A percentile compares a stretch with the other conserved stretches of the same genome.
Conservation (phyloP, 23 tunicate genomes). For the Ciona savignyi region DNA sequence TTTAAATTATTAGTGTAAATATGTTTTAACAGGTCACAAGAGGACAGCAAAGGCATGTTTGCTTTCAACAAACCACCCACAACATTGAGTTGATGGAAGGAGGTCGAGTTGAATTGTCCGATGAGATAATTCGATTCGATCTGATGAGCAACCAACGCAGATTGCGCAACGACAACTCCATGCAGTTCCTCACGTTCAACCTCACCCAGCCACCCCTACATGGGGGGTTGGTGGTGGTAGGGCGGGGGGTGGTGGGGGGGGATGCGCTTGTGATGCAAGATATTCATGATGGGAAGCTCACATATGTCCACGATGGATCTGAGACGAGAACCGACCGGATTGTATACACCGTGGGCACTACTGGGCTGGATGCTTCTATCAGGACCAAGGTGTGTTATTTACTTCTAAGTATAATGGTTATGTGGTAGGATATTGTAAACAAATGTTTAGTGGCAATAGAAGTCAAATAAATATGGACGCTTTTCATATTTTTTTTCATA, state of each 20-base stretch:
- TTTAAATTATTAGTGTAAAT: no score
- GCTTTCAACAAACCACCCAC: not conserved
- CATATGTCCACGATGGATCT: constrained; percentile 48
- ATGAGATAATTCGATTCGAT: not conserved
- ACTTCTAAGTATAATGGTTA: no score
- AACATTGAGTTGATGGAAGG: not conserved
- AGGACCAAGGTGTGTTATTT: constrained; percentile 20
- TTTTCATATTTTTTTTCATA: no score
- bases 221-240: constrained; percentile 10
- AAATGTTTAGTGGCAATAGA: no score
- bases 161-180: constrained; percentile 8
- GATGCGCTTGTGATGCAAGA: not conserved
- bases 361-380: constrained; percentile 3
- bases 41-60: no score
- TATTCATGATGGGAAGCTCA: constrained; percentile 2
- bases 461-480: no score
- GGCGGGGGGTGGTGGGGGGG: not conserved
- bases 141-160: not conserved
- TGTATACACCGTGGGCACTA: not conserved
- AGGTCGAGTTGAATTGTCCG: not conserved
- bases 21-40: no score
- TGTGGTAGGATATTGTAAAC: no score
- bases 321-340: constrained; percentile 5
- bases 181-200: constrained; percentile 1
- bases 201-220: constrained; percentile 3